Evolutionary conservation across 2,888 invertebrate species (phyloP).

Genomic region (Drosophila stalkeri): DNA sequence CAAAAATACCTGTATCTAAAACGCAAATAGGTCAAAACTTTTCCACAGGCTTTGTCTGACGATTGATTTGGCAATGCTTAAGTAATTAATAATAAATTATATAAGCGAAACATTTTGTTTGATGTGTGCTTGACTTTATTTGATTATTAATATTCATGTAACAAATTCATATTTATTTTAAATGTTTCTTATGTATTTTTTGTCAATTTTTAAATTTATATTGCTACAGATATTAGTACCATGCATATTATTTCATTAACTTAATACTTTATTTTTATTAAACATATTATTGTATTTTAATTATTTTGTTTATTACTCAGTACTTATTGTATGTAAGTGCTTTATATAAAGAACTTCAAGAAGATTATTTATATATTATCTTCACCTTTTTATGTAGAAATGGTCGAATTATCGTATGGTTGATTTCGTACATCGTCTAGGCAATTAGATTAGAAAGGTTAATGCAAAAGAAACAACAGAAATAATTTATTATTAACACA

Average conservation of each 20-base stretch:
- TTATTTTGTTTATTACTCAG: neutral
- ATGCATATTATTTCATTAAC: too few relatives aligned
- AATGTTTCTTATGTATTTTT: neutral
- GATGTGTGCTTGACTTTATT: neutral
- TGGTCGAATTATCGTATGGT: neutral
- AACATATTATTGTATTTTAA: too few relatives aligned
- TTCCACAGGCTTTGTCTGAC: neutral
- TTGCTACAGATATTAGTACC: too few relatives aligned
- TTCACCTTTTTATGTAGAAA: neutral
- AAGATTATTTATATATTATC: neutral
- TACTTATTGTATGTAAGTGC: neutral
- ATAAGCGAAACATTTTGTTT: neutral
- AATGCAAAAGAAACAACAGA: neutral
- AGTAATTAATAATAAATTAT: constrained; percentile 1
- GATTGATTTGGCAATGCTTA: constrained; percentile 7
- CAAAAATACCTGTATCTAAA: constrained; percentile 19
- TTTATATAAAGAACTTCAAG: too few relatives aligned
- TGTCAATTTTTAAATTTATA: too few relatives aligned
- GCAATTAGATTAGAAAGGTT: neutral
- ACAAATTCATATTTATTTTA: neutral
- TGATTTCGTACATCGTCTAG: neutral
- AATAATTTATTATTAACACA: neutral
- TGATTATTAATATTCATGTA: neutral
- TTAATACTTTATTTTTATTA: too few relatives aligned
- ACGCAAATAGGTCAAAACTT: constrained; percentile 10